Percentiles rank a stretch among this genome's conserved stretches.
Conservation (phyloP, 2,888 invertebrate species). For the Polydrusus cervinus region DNA sequence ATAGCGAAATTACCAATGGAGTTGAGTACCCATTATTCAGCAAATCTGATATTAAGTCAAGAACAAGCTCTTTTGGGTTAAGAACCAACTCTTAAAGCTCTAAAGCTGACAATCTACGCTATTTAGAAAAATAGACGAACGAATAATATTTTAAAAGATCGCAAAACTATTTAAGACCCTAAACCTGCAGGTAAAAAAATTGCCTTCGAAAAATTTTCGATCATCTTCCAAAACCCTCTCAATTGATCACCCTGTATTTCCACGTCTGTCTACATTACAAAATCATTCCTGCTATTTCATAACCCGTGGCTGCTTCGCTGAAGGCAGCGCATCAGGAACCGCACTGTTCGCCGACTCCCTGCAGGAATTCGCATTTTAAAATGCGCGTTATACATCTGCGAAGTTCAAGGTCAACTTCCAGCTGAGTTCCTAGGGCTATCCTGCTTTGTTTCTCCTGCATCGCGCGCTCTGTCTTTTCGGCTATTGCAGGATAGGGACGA, state of each 20-base stretch:
- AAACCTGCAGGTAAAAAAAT: no score
- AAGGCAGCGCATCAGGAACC: conserved; percentile 20
- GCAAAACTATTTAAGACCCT: no score
- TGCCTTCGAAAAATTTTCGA: no score
- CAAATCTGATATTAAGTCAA: no score
- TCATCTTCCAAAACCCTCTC: background rate
- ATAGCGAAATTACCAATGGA: no score
- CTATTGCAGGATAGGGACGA: conserved; percentile 4
- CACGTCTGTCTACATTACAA: conserved; percentile 5
- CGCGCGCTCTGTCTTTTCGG: conserved; percentile 15
- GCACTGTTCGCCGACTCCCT: conserved; percentile 23
- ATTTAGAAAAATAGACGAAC: no score
- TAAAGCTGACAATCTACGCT: no score
- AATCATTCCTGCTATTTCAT: conserved; percentile 19
- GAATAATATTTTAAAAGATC: no score
- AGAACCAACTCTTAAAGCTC: no score
- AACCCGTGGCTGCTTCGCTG: conserved; percentile 16
- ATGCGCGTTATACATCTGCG: conserved; percentile 39
- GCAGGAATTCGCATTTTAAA: conserved; percentile 43
- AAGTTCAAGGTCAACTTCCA: conserved; percentile 55
- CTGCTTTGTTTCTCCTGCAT: conserved; percentile 29
- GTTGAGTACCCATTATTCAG: no score
- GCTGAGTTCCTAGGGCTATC: conserved; percentile 52
- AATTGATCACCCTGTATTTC: conserved; percentile 15
- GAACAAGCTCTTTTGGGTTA: no score